Evolutionary conservation across 37 sponge, comb jelly and placozoan genomes (phyloP).

Genomic region (Mnemiopsis leidyi): DNA sequence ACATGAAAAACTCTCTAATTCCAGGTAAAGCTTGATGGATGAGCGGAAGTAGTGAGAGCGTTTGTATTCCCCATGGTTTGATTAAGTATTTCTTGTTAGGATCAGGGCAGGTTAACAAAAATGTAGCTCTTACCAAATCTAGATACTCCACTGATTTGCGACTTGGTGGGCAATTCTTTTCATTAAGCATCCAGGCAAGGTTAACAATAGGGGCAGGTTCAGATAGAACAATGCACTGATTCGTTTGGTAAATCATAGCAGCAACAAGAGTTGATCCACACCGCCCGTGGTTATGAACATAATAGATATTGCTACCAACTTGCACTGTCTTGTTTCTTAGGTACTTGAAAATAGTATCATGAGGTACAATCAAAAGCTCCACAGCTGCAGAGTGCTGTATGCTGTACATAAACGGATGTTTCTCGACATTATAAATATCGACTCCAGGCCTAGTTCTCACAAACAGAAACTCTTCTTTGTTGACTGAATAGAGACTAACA

Average conservation of each 20-base stretch:
- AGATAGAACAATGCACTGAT: slow-evolving; percentile 3
- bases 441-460: neutral
- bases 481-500: neutral
- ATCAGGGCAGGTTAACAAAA: neutral
- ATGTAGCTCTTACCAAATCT: neutral
- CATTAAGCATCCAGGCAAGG: neutral
- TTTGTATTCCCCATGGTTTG: neutral
- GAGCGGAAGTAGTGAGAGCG: neutral
- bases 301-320: neutral
- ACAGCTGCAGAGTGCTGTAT: neutral
- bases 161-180: neutral
- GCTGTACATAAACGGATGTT: slow-evolving; percentile 8
- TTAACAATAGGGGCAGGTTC: neutral
- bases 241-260: neutral
- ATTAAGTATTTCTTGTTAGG: neutral
- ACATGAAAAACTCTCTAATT: neutral
- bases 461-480: neutral
- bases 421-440: slow-evolving; percentile 8
- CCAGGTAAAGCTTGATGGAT: neutral
- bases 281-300: neutral
- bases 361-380: neutral
- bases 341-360: neutral
- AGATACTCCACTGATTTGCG: neutral
- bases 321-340: neutral
- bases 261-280: slow-evolving; percentile 20